These are phyloP conservation scores for Teleiodes luculella DNA, from an alignment of 2,888 invertebrate genomes.

Conservation along the genomic window DNA sequence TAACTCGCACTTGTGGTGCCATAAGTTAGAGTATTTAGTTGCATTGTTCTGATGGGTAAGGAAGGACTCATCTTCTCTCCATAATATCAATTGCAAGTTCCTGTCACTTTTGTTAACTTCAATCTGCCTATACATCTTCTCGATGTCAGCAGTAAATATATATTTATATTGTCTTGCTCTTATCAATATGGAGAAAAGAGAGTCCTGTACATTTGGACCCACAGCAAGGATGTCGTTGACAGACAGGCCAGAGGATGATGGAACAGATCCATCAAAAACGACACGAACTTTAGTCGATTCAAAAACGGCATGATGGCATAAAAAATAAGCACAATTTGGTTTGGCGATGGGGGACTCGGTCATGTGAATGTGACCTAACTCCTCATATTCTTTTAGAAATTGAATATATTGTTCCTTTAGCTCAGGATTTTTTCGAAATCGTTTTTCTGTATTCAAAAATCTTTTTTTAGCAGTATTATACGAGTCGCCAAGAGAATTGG, in stretches of 20 bases:
- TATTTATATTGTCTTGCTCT: slow-evolving; percentile 30
- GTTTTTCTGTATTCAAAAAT: too few relatives aligned
- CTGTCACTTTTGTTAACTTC: slow-evolving; percentile 14
- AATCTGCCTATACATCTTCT: slow-evolving; percentile 30
- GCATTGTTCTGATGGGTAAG: slow-evolving; percentile 13
- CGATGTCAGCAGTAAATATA: neutral
- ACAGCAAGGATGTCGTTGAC: slow-evolving; percentile 37
- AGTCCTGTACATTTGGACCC: slow-evolving; percentile 36
- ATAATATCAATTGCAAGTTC: slow-evolving; percentile 42
- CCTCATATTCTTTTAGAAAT: too few relatives aligned
- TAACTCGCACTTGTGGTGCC: slow-evolving; percentile 17
- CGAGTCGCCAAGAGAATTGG: too few relatives aligned
- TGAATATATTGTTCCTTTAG: too few relatives aligned
- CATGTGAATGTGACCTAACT: too few relatives aligned
- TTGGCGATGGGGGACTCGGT: slow-evolving; percentile 20
- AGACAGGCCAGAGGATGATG: slow-evolving; percentile 29
- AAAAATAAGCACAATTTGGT: slow-evolving; percentile 18
- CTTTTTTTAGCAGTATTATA: too few relatives aligned
- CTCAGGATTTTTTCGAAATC: too few relatives aligned
- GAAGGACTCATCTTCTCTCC: slow-evolving; percentile 26
- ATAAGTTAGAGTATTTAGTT: slow-evolving; percentile 16
- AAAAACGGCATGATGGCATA: slow-evolving; percentile 2
- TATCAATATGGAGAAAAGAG: slow-evolving; percentile 35
- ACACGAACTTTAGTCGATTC: slow-evolving; percentile 38
- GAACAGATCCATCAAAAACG: slow-evolving; percentile 38